Evolutionary conservation across 2,797 vertebrate genomes (phyloP).

Genomic region (Aeoliscus strigatus): DNA sequence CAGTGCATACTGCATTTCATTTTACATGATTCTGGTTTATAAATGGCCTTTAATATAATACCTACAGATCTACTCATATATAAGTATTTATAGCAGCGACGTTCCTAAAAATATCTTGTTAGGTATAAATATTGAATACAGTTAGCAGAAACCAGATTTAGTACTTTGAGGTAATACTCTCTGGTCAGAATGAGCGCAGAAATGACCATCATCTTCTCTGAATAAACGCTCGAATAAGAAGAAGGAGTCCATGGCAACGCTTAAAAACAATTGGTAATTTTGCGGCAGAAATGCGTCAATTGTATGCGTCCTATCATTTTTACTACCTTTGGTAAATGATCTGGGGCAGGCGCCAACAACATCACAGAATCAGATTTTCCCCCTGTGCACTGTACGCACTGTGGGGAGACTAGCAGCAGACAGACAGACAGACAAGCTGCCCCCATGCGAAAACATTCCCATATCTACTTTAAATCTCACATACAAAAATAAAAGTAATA

Average conservation of each 20-base stretch:
- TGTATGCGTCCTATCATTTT: conserved; percentile 80
- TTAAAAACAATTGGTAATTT: conserved; percentile 82
- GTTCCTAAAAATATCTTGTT: conserved; percentile 93
- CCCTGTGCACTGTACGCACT: conserved; percentile 88
- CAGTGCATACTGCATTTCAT: conserved; percentile 88
- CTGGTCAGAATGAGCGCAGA: conserved; percentile 90
- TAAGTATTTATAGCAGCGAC: conserved; percentile 93
- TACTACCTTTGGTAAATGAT: conserved; percentile 98
- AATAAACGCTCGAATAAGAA: conserved; percentile 73
- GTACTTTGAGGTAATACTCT: conserved; percentile 90
- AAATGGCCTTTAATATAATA: conserved; percentile 92
- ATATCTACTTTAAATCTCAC: conserved; percentile 94
- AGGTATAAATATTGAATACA: conserved; percentile 89
- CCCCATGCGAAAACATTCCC: conserved; percentile 95
- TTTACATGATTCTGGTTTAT: conserved; percentile 86
- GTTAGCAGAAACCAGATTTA: conserved; percentile 89
- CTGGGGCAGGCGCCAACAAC: conserved; percentile 86
- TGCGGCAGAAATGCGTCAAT: conserved; percentile 85
- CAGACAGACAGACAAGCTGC: conserved; percentile 81
- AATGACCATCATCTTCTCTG: conserved; percentile 71
- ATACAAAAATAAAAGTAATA: conserved; percentile 94
- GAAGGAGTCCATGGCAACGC: conserved; percentile 86
- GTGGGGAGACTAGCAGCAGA: conserved; percentile 83
- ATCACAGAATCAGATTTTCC: conserved; percentile 85
- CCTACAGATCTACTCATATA: conserved; percentile 77